phyloP scores from a whole-genome alignment of 2,888 invertebrate species.

The Cryptocephalus moraei region DNA sequence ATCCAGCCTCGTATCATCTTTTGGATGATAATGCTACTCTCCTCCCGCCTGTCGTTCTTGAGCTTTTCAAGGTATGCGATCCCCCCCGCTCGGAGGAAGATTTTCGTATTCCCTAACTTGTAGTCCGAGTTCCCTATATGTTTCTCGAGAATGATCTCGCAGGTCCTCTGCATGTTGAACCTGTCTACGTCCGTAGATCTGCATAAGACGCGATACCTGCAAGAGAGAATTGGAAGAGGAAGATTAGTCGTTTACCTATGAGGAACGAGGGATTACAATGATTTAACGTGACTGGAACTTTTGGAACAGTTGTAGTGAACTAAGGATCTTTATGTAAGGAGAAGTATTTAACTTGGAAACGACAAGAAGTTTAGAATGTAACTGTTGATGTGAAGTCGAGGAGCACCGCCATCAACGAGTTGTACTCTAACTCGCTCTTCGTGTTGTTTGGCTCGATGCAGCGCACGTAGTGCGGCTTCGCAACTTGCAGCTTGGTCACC shows the following conservation, averaged over 20 bases:
- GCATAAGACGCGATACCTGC: slow-evolving; percentile 77
- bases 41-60: slow-evolving; percentile 67
- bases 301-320: too few relatives aligned
- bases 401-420: slow-evolving; percentile 74
- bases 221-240: too few relatives aligned
- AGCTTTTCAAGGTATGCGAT: slow-evolving; percentile 94
- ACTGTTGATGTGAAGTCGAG: too few relatives aligned
- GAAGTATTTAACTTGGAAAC: too few relatives aligned
- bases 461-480: slow-evolving; percentile 96
- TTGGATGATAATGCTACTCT: slow-evolving; percentile 88
- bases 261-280: too few relatives aligned
- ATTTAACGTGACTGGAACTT: too few relatives aligned
- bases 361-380: too few relatives aligned
- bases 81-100: slow-evolving; percentile 97
- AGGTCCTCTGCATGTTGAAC: slow-evolving; percentile 65
- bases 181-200: slow-evolving; percentile 66
- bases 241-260: too few relatives aligned
- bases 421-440: slow-evolving; percentile 78
- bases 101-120: slow-evolving; percentile 96
- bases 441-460: slow-evolving; percentile 95
- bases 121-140: slow-evolving; percentile 81
- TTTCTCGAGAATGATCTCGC: slow-evolving; percentile 64
- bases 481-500: slow-evolving; percentile 86
- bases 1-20: slow-evolving; percentile 81
- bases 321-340: too few relatives aligned